Conservation (phyloP, 1,140 invertebrate species). For the Globodera ellingtonae region DNA sequence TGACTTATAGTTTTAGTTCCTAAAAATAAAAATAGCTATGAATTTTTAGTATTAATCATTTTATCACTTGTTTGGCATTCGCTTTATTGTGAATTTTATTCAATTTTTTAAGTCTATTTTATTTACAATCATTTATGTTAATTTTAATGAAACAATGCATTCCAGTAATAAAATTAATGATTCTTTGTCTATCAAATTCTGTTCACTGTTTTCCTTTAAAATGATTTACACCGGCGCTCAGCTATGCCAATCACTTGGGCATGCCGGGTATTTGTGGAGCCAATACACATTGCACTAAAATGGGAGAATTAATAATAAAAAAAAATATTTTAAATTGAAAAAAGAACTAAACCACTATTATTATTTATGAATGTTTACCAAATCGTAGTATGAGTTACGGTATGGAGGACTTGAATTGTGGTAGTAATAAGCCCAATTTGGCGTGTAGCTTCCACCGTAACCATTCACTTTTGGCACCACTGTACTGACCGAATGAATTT, state of each 20-base stretch:
- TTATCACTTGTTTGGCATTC: too few species aligned
- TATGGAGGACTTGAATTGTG: neutral
- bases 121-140: too few species aligned
- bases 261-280: neutral
- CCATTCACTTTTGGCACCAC: neutral
- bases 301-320: neutral
- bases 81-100: too few species aligned
- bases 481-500: neutral
- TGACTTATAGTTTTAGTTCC: too few species aligned
- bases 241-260: neutral
- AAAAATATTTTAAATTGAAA: neutral
- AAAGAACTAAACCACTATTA: neutral
- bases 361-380: neutral
- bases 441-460: neutral
- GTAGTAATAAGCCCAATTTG: neutral
- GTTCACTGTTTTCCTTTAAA: too few species aligned
- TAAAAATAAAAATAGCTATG: too few species aligned
- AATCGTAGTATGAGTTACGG: slow-evolving; percentile 1
- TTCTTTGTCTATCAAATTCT: too few species aligned
- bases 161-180: too few species aligned
- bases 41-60: too few species aligned
- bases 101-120: too few species aligned
- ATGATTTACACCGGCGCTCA: neutral
- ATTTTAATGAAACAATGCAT: too few species aligned
- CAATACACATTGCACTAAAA: neutral